phyloP scores from a whole-genome alignment of 1,140 invertebrate genomes.

The Neodiprion virginianus region DNA sequence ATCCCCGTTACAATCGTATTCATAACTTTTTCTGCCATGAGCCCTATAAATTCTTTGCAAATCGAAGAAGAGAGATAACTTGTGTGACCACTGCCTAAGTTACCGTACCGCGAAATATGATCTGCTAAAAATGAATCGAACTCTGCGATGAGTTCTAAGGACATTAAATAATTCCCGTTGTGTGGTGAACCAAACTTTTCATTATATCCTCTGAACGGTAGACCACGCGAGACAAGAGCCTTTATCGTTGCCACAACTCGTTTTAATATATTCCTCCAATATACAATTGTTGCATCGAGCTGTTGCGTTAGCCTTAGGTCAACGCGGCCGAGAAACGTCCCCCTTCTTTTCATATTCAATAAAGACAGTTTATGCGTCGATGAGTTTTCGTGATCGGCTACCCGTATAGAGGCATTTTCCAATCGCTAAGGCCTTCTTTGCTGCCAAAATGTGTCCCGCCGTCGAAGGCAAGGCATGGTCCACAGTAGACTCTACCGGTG shows the following conservation, averaged over 20 bases:
- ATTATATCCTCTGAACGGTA: conserved; percentile 38
- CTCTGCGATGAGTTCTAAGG: not conserved
- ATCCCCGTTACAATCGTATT: conserved; percentile 37
- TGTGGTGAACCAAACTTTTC: conserved; percentile 39
- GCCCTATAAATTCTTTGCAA: conserved; percentile 44
- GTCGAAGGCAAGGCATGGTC: not conserved
- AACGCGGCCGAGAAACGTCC: conserved; percentile 24
- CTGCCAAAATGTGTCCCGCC: not conserved
- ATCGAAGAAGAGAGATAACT: conserved; percentile 38
- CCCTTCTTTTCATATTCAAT: conserved; percentile 24
- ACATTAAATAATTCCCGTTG: conserved; percentile 37
- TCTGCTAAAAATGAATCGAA: conserved; percentile 23
- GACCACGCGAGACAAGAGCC: conserved; percentile 32
- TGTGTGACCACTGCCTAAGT: conserved; percentile 35
- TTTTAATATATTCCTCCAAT: conserved; percentile 38
- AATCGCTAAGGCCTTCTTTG: conserved; percentile 38
- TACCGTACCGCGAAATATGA: conserved; percentile 38
- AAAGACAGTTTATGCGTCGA: conserved; percentile 26
- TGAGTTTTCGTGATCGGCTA: conserved; percentile 37
- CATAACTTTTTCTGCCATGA: conserved; percentile 22
- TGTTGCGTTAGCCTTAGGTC: conserved; percentile 17
- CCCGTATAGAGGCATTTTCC: conserved; percentile 35
- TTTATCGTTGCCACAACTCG: conserved; percentile 36
- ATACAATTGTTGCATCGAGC: conserved; percentile 25
- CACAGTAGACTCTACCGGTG: not conserved